A percentile compares a stretch with the other conserved stretches of the same genome.
phyloP scores from a whole-genome alignment of 2,888 invertebrate genomes.

The Melanostoma mellinum region DNA sequence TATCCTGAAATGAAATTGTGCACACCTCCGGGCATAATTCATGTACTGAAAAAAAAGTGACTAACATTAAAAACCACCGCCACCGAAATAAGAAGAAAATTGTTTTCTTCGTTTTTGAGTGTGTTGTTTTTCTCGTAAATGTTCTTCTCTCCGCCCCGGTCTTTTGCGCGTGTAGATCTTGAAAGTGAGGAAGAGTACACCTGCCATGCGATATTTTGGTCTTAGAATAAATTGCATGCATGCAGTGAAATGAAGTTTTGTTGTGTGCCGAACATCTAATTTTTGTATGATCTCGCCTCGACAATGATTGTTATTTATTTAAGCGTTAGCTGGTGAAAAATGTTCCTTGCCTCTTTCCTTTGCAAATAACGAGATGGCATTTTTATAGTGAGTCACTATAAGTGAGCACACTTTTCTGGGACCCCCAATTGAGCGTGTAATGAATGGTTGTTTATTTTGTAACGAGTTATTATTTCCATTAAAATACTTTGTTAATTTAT shows the following conservation, averaged over 20 bases:
- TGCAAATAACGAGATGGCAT: constrained; percentile 4
- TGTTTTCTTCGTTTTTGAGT: neutral
- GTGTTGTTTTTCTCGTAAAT: neutral
- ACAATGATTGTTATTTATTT: constrained; percentile 64
- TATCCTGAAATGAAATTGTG: constrained; percentile 47
- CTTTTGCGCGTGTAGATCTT: constrained; percentile 33
- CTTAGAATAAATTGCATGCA: constrained; percentile 66
- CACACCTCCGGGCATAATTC: constrained; percentile 53
- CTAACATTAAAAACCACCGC: constrained; percentile 48
- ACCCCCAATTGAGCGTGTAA: neutral
- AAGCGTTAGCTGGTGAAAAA: neutral
- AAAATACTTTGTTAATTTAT: constrained; percentile 31
- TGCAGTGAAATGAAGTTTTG: constrained; percentile 18
- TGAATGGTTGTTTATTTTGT: constrained; percentile 18
- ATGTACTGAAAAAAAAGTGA: constrained; percentile 34
- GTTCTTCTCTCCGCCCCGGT: neutral
- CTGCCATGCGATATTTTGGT: constrained; percentile 63
- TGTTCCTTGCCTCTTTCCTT: neutral
- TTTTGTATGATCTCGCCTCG: constrained; percentile 52
- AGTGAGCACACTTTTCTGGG: constrained; percentile 23
- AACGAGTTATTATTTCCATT: constrained; percentile 33
- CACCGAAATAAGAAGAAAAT: constrained; percentile 40
- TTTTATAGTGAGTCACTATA: neutral
- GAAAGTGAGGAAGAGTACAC: constrained; percentile 36
- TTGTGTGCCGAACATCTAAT: constrained; percentile 28